These are phyloP conservation scores for Phylloscopus trochilus DNA, from an alignment of 2,113 vertebrate species.

Conservation along the genomic window DNA sequence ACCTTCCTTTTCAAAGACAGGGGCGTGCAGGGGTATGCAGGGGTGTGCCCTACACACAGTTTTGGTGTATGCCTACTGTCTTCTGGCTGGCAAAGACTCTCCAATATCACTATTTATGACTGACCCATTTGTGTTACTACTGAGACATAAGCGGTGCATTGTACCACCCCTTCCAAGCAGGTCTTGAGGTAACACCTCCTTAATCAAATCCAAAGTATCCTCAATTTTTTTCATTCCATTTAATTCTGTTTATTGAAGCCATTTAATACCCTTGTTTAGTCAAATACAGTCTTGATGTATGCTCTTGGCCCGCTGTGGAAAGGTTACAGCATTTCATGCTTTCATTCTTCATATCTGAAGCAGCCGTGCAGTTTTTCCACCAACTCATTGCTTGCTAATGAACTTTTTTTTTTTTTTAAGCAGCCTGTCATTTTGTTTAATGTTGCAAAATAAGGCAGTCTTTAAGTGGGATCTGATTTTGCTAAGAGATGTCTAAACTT, in stretches of 20 bases:
- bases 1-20: background rate
- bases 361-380: constrained; percentile 40
- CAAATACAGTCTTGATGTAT: constrained; percentile 26
- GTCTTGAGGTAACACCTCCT: constrained; percentile 45
- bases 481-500: constrained; percentile 75
- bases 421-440: constrained; percentile 75
- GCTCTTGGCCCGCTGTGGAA: constrained; percentile 29
- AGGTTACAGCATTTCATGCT: constrained; percentile 22
- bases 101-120: background rate
- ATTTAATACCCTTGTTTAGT: constrained; percentile 48
- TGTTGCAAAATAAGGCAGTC: constrained; percentile 74
- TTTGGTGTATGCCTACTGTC: background rate
- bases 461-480: constrained; percentile 76
- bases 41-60: background rate
- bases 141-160: background rate
- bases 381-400: constrained; percentile 67
- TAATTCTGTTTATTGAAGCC: constrained; percentile 46
- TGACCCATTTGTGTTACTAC: background rate
- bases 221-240: constrained; percentile 43
- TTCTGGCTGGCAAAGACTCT: background rate
- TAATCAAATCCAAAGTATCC: constrained; percentile 45
- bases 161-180: constrained; percentile 9
- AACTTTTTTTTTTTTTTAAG: constrained; percentile 55
- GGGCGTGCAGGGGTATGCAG: background rate
- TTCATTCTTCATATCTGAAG: constrained; percentile 54